A percentile compares a stretch with the other conserved stretches of the same genome.
These are phyloP conservation scores for Synergus itoensis DNA, from an alignment of 2,888 invertebrate species.

Conservation along the genomic window DNA sequence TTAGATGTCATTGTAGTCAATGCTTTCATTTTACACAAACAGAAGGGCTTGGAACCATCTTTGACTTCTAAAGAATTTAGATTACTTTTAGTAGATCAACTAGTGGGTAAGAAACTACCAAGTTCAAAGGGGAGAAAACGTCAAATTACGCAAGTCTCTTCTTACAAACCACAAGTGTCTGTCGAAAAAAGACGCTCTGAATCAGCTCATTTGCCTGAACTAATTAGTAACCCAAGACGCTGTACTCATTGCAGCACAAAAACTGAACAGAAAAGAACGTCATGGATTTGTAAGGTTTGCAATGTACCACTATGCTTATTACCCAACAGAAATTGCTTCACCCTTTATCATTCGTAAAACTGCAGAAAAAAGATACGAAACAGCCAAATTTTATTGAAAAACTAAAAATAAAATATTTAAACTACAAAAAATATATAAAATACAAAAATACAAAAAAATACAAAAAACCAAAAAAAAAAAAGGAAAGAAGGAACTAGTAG, in stretches of 20 bases:
- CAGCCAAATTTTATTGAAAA: too few species aligned
- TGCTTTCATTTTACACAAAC: slow-evolving; percentile 44
- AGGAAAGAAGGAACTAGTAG: too few species aligned
- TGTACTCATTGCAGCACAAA: slow-evolving; percentile 45
- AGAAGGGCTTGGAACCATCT: slow-evolving; percentile 15
- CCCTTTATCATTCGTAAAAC: slow-evolving; percentile 1
- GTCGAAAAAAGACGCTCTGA: slow-evolving; percentile 37
- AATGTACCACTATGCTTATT: slow-evolving; percentile 35
- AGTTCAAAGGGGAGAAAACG: slow-evolving; percentile 39
- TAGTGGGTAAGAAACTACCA: slow-evolving; percentile 34
- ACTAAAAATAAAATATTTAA: too few species aligned
- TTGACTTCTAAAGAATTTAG: slow-evolving; percentile 34
- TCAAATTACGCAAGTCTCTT: background rate
- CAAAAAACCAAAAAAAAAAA: too few species aligned
- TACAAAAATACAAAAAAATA: too few species aligned
- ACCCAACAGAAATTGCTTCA: slow-evolving; percentile 26
- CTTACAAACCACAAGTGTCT: slow-evolving; percentile 41
- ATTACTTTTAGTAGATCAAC: slow-evolving; percentile 43
- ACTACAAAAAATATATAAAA: too few species aligned
- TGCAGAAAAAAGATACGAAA: too few species aligned
- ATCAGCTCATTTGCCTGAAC: slow-evolving; percentile 35
- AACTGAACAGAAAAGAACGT: slow-evolving; percentile 29
- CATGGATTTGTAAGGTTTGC: slow-evolving; percentile 38
- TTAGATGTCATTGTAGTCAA: slow-evolving; percentile 3
- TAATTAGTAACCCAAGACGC: slow-evolving; percentile 7